Base-by-base conservation (phyloP, 1,140 invertebrate species). In the Cheumatopsyche charites region DNA sequence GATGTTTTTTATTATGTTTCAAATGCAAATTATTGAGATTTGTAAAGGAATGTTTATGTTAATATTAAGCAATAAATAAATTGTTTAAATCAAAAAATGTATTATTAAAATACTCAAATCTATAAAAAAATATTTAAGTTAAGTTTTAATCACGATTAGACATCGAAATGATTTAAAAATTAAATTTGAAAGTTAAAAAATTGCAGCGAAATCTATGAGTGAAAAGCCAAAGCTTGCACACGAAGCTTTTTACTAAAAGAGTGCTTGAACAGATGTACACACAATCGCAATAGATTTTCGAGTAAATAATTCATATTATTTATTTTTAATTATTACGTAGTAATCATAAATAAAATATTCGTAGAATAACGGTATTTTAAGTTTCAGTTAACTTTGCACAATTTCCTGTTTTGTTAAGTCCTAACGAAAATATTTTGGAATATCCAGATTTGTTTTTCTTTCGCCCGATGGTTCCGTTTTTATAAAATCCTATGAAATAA, bases 181-280 rank as follows among this genome's bases (percentile, higher is more conserved):
- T 17, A 0, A 52, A 52, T 52, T 52, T 52, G 9, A 52, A 52
- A 17, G n/a, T 52, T 17, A 17, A 17, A 52, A 52, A 52, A 5
- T 17, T 52, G 4, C 19, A 52, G 47, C 47, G 15, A 1, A 17
- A 52, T 25, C 55, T 58, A 58, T 58, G 55, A 25, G 12, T 58
- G 55, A 58, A 58, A 58, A 58, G 55, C 19, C 1, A 58, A 58
- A 58, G 19, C 23, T 58, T 2, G 11, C 12, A 23, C 21, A 58
- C 21, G 23, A 58, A 58, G 23, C 55, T 58, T 58, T 58, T 58
- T 58, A 58, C 55, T 58, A 26, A 58, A 58, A 58, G 55, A 58
- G 23, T 26, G 12, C 9, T 25, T 23, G 23, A 9, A 4, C 23
- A 58, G 23, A 58, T 58, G 1, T 12, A 6, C 19, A 23, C 1